Evolutionary conservation across 1,140 invertebrate species (phyloP).

Genomic region (Drosophila paulistorum): DNA sequence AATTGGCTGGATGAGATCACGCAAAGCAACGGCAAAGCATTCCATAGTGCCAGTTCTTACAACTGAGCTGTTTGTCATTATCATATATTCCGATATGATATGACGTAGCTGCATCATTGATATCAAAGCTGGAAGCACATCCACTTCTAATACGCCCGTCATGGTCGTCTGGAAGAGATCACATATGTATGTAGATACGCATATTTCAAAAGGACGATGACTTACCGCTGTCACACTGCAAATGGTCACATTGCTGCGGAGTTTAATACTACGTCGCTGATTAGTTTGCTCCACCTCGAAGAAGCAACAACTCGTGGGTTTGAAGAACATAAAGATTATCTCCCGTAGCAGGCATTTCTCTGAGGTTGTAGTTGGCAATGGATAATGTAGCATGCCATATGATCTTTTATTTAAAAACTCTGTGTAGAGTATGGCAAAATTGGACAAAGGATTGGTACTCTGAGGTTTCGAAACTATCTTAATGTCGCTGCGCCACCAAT

Average conservation of each 20-base stretch:
- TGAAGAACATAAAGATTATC: slow-evolving; percentile 75
- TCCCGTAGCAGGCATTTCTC: slow-evolving; percentile 70
- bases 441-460: slow-evolving; percentile 23
- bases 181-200: not conserved
- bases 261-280: slow-evolving; percentile 21
- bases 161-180: slow-evolving; percentile 20
- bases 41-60: slow-evolving; percentile 36
- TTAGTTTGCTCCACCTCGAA: slow-evolving; percentile 45
- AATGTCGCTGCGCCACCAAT: slow-evolving; percentile 60
- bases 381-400: slow-evolving; percentile 20
- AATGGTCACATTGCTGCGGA: slow-evolving; percentile 57
- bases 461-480: slow-evolving; percentile 21
- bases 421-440: slow-evolving; percentile 60
- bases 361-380: slow-evolving; percentile 50
- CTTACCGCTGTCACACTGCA: slow-evolving; percentile 58
- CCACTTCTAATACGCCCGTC: slow-evolving; percentile 8
- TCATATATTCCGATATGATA: slow-evolving; percentile 26
- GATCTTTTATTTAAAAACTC: slow-evolving; percentile 37
- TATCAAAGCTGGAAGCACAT: slow-evolving; percentile 48
- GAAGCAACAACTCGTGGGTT: slow-evolving; percentile 62
- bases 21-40: slow-evolving; percentile 64
- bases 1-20: slow-evolving; percentile 63
- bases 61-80: not conserved
- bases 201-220: not conserved
- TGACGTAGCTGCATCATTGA: slow-evolving; percentile 54